Evolutionary conservation across 2,113 vertebrate species (phyloP).

Genomic region (Gila orcuttii): DNA sequence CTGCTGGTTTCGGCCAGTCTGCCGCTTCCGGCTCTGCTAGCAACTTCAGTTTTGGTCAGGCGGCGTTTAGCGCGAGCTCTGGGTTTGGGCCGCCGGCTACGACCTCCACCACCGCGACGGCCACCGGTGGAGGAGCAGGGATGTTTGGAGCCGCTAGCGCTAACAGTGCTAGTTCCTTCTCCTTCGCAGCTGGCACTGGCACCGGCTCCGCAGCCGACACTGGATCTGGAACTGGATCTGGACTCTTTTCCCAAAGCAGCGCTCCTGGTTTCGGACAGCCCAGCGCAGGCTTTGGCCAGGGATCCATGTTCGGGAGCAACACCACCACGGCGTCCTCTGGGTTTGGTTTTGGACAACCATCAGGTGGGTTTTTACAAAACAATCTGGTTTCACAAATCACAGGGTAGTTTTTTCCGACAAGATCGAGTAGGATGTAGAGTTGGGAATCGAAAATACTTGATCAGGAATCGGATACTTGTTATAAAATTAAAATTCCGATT

Average conservation of each 20-base stretch:
- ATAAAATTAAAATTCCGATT: too few relatives aligned
- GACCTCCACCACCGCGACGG: conserved; percentile 60
- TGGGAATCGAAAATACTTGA: too few relatives aligned
- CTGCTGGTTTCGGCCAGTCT: conserved; percentile 79
- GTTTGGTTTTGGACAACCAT: conserved; percentile 89
- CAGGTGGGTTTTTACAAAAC: conserved; percentile 77
- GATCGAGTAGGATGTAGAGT: neutral
- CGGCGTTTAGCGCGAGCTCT: conserved; percentile 71
- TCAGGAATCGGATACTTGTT: too few relatives aligned
- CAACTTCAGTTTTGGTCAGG: conserved; percentile 80
- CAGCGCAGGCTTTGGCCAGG: conserved; percentile 83
- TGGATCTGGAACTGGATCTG: conserved; percentile 58
- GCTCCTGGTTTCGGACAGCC: conserved; percentile 85
- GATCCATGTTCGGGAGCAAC: conserved; percentile 79
- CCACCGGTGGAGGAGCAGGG: conserved; percentile 61
- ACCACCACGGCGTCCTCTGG: conserved; percentile 84
- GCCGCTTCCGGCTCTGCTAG: conserved; percentile 67
- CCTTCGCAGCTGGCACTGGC: conserved; percentile 76
- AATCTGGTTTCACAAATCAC: neutral
- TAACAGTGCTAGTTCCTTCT: conserved; percentile 81
- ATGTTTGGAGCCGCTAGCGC: conserved; percentile 80
- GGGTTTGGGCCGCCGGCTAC: conserved; percentile 79
- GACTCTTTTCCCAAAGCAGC: conserved; percentile 83
- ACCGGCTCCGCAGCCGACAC: conserved; percentile 74
- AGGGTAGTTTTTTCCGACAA: neutral